Evolutionary conservation across 1,140 invertebrate species (phyloP), one percentile per base, ranked within the genome.

Genomic region (Tetramorium alpestre): DNA sequence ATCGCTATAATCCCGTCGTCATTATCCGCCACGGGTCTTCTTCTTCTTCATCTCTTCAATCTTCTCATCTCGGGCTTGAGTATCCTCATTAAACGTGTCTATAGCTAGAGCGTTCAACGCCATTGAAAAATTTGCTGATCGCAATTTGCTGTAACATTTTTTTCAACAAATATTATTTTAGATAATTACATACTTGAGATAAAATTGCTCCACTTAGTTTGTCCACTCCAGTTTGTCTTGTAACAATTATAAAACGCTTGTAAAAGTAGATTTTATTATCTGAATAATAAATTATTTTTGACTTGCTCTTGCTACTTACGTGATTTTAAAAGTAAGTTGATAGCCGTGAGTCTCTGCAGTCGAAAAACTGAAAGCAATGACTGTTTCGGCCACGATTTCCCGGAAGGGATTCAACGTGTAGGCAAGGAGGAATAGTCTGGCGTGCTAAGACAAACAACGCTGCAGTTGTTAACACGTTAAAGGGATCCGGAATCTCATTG

Each of bases 371-470:
- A 87, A 84, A 89, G 56, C 41, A 78, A 84, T 87, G 89, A 89
- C 78, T 75, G 85, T 60, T 78, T 78, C 85, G 77, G 60, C 56
- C 47, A 64, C 64, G 78, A 73, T 78, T 87, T 84, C 88, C 85
- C 51, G 72, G 89, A 90, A 90, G 73, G 64, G 85, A 90, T 87
- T 87, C 72, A 65, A 87, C 51, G 41, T 73, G 28, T 11, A 80
- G 56, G 73, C 84, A 38, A 87, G 73, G 49, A 82, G 56, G 78
- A 76, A 62, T 56, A 72, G 56, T 56, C 70, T 88, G 76, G 75
- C 44, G 51, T 62, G 64, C 75, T 77, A 82, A 90, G 87, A 90
- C 78, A 92, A 92, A 92, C 90, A 92, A 89, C 28, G 89, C 56
- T 73, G 77, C 82, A 84, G 84, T 90, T 89, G 87, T 91, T 91